phyloP scores from a whole-genome alignment of 64 coral and sea anemone genomes.

The Montipora sp. region DNA sequence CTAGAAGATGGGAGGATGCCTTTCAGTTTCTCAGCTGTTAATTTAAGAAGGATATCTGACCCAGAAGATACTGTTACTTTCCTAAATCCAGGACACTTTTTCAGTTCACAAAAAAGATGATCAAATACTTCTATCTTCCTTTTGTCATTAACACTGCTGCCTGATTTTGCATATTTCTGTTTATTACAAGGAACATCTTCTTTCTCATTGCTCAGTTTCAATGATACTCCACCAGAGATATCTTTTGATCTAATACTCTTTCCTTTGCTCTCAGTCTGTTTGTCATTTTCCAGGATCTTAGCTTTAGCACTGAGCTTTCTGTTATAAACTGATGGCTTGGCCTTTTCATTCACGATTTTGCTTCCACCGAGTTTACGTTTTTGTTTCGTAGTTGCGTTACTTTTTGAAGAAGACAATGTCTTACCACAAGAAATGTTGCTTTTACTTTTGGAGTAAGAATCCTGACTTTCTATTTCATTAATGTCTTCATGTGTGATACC shows the following conservation, averaged over 20 bases:
- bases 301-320: constrained; percentile 10
- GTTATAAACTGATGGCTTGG: neutral
- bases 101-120: constrained; percentile 61
- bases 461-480: neutral
- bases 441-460: neutral
- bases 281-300: neutral
- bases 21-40: constrained; percentile 38
- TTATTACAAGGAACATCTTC: neutral
- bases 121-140: constrained; percentile 67
- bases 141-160: neutral
- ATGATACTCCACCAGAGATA: neutral
- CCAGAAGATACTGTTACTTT: constrained; percentile 52
- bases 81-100: constrained; percentile 41
- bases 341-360: neutral
- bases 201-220: neutral
- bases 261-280: neutral
- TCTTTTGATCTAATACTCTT: constrained; percentile 3
- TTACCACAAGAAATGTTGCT: neutral
- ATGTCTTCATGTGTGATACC: neutral
- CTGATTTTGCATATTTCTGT: neutral
- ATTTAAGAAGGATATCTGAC: constrained; percentile 28
- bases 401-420: neutral
- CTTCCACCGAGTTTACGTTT: neutral
- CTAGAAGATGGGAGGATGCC: neutral
- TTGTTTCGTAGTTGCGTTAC: neutral